Conservation (phyloP, 2,888 invertebrate species). For the Drosophila emarginata region DNA sequence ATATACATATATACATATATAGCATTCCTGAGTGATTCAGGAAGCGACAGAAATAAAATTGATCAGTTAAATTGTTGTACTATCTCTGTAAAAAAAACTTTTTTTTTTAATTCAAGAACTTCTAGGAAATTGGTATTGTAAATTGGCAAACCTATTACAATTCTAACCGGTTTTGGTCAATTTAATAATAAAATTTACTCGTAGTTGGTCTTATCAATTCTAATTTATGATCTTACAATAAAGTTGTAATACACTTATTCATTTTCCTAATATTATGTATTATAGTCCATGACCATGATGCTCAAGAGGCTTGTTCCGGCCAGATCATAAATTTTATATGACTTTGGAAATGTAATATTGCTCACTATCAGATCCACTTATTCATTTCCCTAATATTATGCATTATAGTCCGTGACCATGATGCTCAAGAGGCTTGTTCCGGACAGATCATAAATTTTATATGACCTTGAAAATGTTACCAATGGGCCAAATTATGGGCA, state of each 20-base stretch:
- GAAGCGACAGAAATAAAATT: constrained; percentile 7
- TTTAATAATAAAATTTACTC: background rate
- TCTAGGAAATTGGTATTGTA: constrained; percentile 18
- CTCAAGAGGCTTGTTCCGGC: constrained; percentile 15
- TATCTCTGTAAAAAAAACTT: background rate
- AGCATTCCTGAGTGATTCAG: constrained; percentile 35
- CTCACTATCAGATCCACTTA: background rate
- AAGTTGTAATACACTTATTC: background rate
- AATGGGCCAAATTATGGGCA: constrained; percentile 52
- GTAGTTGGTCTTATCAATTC: background rate
- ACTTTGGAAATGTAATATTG: constrained; percentile 43
- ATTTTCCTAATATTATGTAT: constrained; percentile 5
- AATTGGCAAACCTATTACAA: constrained; percentile 5
- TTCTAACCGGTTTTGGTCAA: constrained; percentile 26
- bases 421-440: constrained; percentile 15
- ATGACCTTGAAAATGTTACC: constrained; percentile 45
- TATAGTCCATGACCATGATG: no score
- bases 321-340: constrained; percentile 40
- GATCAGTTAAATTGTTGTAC: background rate
- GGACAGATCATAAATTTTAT: constrained; percentile 39
- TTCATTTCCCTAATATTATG: constrained; percentile 4
- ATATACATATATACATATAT: constrained; percentile 30
- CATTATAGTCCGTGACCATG: no score
- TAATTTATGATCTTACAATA: background rate
- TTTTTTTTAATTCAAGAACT: no score